Conservation (phyloP, 2,797 vertebrate species). For the Anniella stebbinsi region DNA sequence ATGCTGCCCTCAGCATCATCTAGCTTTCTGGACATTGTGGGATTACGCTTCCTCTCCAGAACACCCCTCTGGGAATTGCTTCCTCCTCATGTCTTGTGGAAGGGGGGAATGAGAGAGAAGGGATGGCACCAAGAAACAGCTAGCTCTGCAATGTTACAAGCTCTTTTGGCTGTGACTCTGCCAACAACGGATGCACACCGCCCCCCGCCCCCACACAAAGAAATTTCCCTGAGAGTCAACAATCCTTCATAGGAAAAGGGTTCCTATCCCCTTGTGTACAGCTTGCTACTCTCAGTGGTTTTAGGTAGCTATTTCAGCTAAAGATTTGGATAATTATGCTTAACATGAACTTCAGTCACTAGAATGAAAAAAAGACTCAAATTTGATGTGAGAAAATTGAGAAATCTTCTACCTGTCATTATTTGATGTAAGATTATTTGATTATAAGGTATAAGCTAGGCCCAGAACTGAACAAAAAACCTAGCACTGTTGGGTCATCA, state of each 20-base stretch:
- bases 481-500: background rate
- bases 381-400: conserved; percentile 11
- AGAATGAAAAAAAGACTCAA: conserved; percentile 11
- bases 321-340: background rate
- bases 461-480: background rate
- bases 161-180: background rate
- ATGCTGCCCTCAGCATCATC: background rate
- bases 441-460: background rate
- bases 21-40: background rate
- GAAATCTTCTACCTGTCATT: background rate
- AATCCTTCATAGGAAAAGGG: too few relatives aligned
- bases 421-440: background rate
- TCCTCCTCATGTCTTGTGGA: background rate
- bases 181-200: background rate
- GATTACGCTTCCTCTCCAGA: background rate
- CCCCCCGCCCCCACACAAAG: background rate
- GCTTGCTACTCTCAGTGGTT: background rate
- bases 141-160: background rate
- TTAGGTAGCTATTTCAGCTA: conserved; percentile 10
- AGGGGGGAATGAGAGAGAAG: background rate
- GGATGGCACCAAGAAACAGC: background rate
- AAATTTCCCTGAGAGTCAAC: background rate
- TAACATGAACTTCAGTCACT: background rate
- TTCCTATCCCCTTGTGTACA: background rate
- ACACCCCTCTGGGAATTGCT: background rate